Percentiles rank a stretch among this genome's conserved stretches.
phyloP scores from a whole-genome alignment of 2,113 vertebrate species.

The Tetraodon nigroviridis region DNA sequence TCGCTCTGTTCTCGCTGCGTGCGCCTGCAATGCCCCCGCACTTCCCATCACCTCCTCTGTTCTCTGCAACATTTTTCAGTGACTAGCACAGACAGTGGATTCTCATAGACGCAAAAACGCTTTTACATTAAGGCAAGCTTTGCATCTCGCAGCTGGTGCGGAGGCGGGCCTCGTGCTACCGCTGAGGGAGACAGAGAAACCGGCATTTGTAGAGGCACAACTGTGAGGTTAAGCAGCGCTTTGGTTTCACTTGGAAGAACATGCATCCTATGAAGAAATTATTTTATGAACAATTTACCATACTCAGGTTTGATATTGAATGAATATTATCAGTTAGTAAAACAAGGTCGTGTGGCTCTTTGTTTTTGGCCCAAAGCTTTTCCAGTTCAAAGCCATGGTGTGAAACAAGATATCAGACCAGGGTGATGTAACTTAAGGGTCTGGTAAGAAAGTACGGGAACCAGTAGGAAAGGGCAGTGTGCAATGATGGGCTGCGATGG shows the following conservation, averaged over 20 bases:
- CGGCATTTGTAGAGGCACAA: constrained; percentile 45
- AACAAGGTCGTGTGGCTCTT: background rate
- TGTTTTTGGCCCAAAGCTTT: constrained; percentile 25
- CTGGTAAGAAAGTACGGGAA: constrained; percentile 54
- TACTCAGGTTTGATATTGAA: constrained; percentile 2
- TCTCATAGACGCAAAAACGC: constrained; percentile 66
- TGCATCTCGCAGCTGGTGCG: constrained; percentile 61
- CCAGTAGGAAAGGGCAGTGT: constrained; percentile 22
- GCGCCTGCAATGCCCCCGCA: background rate
- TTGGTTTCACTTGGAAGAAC: constrained; percentile 55
- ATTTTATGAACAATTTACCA: constrained; percentile 30
- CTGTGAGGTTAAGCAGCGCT: constrained; percentile 57
- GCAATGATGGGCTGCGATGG: constrained; percentile 36
- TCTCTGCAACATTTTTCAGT: constrained; percentile 22
- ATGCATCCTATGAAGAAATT: constrained; percentile 9
- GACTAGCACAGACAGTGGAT: constrained; percentile 31
- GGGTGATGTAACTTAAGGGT: constrained; percentile 57
- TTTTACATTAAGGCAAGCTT: constrained; percentile 66
- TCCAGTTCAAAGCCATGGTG: constrained; percentile 46
- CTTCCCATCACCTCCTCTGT: constrained; percentile 26
- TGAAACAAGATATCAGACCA: constrained; percentile 42
- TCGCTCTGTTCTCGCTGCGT: constrained; percentile 15
- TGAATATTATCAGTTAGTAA: background rate
- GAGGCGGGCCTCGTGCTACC: constrained; percentile 43
- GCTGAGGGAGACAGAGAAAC: constrained; percentile 32